A percentile compares a stretch with the other conserved stretches of the same genome.
phyloP scores from a whole-genome alignment of 92 coral and sea anemone species.

The Porites rus region DNA sequence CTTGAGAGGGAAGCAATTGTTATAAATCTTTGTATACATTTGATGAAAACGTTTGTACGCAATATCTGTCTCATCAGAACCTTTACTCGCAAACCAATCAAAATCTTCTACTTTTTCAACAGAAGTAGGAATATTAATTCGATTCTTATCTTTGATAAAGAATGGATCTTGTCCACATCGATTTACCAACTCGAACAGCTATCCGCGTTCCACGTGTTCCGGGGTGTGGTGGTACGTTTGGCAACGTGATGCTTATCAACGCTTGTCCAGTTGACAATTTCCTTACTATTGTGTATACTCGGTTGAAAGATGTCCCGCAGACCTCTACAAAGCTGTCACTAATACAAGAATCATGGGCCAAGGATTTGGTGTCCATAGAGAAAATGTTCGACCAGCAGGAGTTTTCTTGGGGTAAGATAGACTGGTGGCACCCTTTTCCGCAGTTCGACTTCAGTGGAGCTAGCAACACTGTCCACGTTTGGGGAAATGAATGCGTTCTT shows the following conservation, averaged over 20 bases:
- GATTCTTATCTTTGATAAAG: too few species aligned
- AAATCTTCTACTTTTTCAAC: too few species aligned
- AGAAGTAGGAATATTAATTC: too few species aligned
- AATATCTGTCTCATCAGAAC: too few species aligned
- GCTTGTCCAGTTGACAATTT: slow-evolving; percentile 29
- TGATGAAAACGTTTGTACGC: too few species aligned
- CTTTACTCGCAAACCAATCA: too few species aligned
- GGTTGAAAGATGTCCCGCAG: slow-evolving; percentile 9
- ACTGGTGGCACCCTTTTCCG: not conserved
- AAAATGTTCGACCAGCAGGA: not conserved
- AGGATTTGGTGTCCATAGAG: slow-evolving; percentile 2
- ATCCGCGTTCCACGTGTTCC: slow-evolving; percentile 27
- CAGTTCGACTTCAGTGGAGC: slow-evolving; percentile 28
- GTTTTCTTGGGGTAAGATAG: slow-evolving; percentile 25
- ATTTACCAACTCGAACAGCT: not conserved
- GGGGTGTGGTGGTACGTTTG: slow-evolving; percentile 38
- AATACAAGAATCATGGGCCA: not conserved
- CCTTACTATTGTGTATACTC: slow-evolving; percentile 23
- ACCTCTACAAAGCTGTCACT: not conserved
- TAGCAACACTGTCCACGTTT: slow-evolving; percentile 34
- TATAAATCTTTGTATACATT: too few species aligned
- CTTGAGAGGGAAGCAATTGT: too few species aligned
- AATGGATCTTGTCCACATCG: too few species aligned
- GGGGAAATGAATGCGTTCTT: slow-evolving; percentile 36
- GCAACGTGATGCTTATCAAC: not conserved